Evolutionary conservation across 2,888 invertebrate species (phyloP), one percentile per base, ranked within the genome.

Genomic region (Drosophila parthenogenetica): DNA sequence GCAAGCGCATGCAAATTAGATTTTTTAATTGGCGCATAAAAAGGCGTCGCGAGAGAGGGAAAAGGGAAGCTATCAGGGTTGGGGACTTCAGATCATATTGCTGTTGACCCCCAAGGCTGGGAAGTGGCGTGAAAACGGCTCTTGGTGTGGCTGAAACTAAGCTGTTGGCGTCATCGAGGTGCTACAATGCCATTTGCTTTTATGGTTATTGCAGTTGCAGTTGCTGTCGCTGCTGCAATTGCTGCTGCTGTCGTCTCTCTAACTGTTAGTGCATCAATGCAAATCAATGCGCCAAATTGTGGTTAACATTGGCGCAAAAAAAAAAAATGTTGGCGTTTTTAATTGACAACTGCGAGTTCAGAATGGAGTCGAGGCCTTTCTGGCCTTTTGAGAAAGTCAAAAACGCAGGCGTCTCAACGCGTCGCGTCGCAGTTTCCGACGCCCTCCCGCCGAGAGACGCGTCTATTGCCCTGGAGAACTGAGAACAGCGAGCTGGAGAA

Each of bases 1-100:
- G 60, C 66, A 69, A 76, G 66, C 70, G 71, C 75, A 86, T 86
- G 85, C 89, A 86, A 86, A 86, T 86, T 89, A 86, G 89, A 89
- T 82, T 86, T 77, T 89, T 86, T 86, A 86, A 86, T 86, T 86
- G 89, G 89, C 75, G 82, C 86, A 73, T 85, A 81, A 85, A 76
- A 82, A 77, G 69, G 35, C 35, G 13, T 13, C 35, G 3, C 3
- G 13, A 35, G 35, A 4, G 25, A 16, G 16, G 37, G 51, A 10
- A 19, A 46, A 22, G 32, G 19, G 29, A 46, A 45, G 32, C 11
- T 17, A 57, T 51, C 42, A 10, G 10, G 45, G 13, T 29, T 8
- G 5, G 29, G 29, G 8, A 22, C 13, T 2, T 14, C 32, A 32
- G 29, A 25, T 48, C 32, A 54, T 13, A 45, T 62, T 63, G 46